phyloP scores from a whole-genome alignment of 2,888 invertebrate species.

The Lycocerus yunnanus region DNA sequence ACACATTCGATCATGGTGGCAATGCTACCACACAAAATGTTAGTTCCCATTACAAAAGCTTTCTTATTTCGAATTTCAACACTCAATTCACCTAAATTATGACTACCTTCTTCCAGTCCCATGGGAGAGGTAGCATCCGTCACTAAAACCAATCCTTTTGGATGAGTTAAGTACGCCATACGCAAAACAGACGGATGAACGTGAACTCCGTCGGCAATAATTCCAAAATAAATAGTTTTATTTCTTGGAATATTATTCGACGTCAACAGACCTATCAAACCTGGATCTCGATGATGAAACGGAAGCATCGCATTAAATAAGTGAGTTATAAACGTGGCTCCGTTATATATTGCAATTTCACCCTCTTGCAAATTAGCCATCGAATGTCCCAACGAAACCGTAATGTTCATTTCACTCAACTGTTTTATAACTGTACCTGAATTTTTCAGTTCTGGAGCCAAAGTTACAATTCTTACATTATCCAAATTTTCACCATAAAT shows the following conservation, averaged over 20 bases:
- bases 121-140: slow-evolving; percentile 96
- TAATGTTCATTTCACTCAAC: slow-evolving; percentile 67
- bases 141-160: slow-evolving; percentile 86
- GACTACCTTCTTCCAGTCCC: slow-evolving; percentile 84
- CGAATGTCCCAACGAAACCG: slow-evolving; percentile 90
- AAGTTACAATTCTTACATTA: slow-evolving; percentile 82
- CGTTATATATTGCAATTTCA: slow-evolving; percentile 80
- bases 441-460: slow-evolving; percentile 89
- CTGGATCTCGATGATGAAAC: slow-evolving; percentile 98
- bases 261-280: slow-evolving; percentile 90
- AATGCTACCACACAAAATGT: slow-evolving; percentile 91
- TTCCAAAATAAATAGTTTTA: slow-evolving; percentile 80
- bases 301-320: slow-evolving; percentile 99
- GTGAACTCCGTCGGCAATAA: slow-evolving; percentile 96
- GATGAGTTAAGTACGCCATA: slow-evolving; percentile 89
- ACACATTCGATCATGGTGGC: slow-evolving; percentile 86
- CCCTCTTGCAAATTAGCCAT: slow-evolving; percentile 78
- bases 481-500: slow-evolving; percentile 82
- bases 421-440: slow-evolving; percentile 71
- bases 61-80: slow-evolving; percentile 75
- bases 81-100: slow-evolving; percentile 82
- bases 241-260: slow-evolving; percentile 69
- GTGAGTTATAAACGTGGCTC: slow-evolving; percentile 94
- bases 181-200: slow-evolving; percentile 95
- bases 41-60: slow-evolving; percentile 85